Evolutionary conservation across 2,113 vertebrate species (phyloP).

Genomic region (Cranoglanis bouderius): DNA sequence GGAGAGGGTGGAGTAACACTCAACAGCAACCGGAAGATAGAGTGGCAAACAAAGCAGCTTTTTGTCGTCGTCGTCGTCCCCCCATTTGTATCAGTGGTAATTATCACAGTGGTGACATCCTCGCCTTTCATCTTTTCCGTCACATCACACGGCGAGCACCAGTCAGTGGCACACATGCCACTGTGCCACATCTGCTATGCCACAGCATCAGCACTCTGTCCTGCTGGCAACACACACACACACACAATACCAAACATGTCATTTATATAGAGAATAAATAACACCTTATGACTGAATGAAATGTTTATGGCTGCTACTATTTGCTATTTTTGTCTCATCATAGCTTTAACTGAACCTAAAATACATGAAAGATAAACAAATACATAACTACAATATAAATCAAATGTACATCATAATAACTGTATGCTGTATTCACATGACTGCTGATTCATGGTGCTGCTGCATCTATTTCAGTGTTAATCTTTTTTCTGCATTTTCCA

Average conservation of each 20-base stretch:
- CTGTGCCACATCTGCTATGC: slow-evolving; percentile 52
- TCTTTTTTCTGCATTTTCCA: neutral
- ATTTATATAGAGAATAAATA: neutral
- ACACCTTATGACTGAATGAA: neutral
- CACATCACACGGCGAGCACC: slow-evolving; percentile 50
- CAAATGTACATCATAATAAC: neutral
- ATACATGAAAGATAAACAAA: neutral
- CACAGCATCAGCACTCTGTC: slow-evolving; percentile 17
- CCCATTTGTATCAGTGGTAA: slow-evolving; percentile 52
- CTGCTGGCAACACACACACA: slow-evolving; percentile 42
- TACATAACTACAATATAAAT: neutral
- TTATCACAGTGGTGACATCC: slow-evolving; percentile 57
- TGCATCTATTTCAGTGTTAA: neutral
- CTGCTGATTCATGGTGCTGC: neutral
- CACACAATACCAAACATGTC: no score
- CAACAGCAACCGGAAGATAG: slow-evolving; percentile 41
- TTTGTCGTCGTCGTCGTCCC: slow-evolving; percentile 7
- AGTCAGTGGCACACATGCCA: slow-evolving; percentile 37
- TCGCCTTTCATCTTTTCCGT: slow-evolving; percentile 55
- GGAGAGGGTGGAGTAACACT: neutral
- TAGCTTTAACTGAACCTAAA: neutral
- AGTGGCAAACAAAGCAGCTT: slow-evolving; percentile 48
- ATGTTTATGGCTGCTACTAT: neutral
- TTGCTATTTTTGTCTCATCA: neutral
- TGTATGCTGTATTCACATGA: neutral